Percentiles rank a stretch among this genome's conserved stretches.
These are phyloP conservation scores for Erethizon dorsatum DNA, from an alignment of 2,797 vertebrate species.

Conservation along the genomic window DNA sequence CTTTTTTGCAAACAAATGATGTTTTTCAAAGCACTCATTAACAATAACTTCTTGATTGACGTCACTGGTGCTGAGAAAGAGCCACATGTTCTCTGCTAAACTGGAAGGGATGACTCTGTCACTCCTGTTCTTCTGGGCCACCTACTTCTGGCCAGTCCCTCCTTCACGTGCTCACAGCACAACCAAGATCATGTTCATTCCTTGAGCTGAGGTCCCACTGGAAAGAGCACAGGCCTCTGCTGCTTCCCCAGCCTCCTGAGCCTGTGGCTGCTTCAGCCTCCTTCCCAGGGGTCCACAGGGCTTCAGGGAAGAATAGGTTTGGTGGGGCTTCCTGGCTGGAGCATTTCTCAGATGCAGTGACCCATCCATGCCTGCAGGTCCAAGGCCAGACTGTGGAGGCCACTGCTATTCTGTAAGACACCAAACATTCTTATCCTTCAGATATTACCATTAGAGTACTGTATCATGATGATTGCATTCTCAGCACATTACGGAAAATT, in stretches of 20 bases:
- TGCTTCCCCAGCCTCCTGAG: neutral
- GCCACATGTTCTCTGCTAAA: too few species aligned
- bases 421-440: neutral
- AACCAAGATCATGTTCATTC: neutral
- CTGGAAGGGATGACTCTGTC: too few species aligned
- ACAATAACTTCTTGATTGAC: too few species aligned
- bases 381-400: neutral
- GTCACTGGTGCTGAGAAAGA: neutral
- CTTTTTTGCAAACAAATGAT: neutral
- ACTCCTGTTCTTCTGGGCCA: neutral
- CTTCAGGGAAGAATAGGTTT: slow-evolving; percentile 31
- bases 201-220: neutral
- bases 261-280: neutral
- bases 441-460: too few species aligned
- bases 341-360: neutral
- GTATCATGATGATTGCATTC: neutral
- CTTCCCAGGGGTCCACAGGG: neutral
- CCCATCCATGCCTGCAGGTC: fast-evolving
- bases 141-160: fast-evolving
- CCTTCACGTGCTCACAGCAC: neutral
- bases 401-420: fast-evolving
- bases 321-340: slow-evolving; percentile 1
- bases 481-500: neutral
- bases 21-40: neutral
- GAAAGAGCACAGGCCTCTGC: neutral